These are phyloP conservation scores for Psilopogon haemacephalus DNA, from an alignment of 2,113 vertebrate genomes.

Conservation along the genomic window DNA sequence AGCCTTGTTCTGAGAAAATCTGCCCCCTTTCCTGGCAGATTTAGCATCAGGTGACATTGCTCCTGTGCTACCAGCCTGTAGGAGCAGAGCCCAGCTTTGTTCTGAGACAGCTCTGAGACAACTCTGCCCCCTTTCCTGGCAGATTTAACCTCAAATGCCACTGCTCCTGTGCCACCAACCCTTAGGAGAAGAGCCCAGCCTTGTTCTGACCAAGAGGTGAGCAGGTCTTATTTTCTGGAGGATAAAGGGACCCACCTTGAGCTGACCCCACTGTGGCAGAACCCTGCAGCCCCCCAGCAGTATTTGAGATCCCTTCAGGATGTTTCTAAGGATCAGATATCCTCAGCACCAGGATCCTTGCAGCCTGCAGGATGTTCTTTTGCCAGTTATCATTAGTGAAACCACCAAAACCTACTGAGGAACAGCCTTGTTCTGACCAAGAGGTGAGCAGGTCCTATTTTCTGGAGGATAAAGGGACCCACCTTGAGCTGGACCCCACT, in stretches of 20 bases:
- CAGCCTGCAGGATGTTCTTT: background rate
- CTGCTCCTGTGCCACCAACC: background rate
- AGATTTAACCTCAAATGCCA: background rate
- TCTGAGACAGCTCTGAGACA: too few relatives aligned
- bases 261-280: background rate
- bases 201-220: background rate
- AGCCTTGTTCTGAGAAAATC: background rate
- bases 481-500: background rate
- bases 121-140: background rate
- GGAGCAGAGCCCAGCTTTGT: too few relatives aligned
- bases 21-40: too few relatives aligned
- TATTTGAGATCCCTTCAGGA: background rate
- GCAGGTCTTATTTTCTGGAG: background rate
- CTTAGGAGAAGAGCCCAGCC: background rate
- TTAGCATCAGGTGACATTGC: too few relatives aligned
- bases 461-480: background rate
- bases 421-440: background rate
- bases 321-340: background rate
- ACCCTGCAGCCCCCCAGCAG: background rate
- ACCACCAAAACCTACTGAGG: background rate
- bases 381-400: background rate
- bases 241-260: background rate
- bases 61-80: too few relatives aligned
- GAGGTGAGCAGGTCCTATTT: background rate
- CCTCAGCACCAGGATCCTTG: accelerated